Evolutionary conservation across 2,888 invertebrate genomes (phyloP).

Genomic region (Diarsia mendica): DNA sequence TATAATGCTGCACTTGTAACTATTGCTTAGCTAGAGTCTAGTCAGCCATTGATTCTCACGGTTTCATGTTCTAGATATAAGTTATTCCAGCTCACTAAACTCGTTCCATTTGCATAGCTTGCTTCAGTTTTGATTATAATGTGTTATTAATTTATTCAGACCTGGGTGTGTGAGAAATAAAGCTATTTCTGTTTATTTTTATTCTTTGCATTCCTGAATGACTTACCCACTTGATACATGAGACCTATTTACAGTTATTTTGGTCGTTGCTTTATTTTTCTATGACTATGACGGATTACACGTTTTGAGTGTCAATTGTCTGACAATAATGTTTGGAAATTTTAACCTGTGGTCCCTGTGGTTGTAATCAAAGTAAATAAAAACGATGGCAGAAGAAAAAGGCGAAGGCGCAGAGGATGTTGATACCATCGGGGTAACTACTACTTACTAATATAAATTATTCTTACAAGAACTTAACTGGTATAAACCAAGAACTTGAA

Average conservation of each 20-base stretch:
- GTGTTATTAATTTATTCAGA: slow-evolving; percentile 74
- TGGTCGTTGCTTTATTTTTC: slow-evolving; percentile 6
- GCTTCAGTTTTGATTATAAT: slow-evolving; percentile 61
- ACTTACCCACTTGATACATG: neutral
- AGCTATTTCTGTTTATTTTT: slow-evolving; percentile 64
- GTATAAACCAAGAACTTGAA: neutral
- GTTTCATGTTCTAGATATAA: slow-evolving; percentile 41
- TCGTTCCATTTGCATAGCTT: slow-evolving; percentile 61
- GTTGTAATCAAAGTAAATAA: slow-evolving; percentile 2
- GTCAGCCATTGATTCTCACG: slow-evolving; percentile 55
- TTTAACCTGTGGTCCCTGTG: neutral
- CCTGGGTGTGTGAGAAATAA: slow-evolving; percentile 65
- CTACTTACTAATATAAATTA: neutral
- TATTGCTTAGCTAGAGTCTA: slow-evolving; percentile 56
- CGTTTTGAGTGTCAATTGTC: slow-evolving; percentile 24
- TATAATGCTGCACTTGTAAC: slow-evolving; percentile 29
- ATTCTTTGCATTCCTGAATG: slow-evolving; percentile 24
- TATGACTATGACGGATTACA: neutral
- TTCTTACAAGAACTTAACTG: neutral
- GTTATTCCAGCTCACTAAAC: slow-evolving; percentile 63
- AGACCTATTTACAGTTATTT: slow-evolving; percentile 16
- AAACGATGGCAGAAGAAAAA: slow-evolving; percentile 73
- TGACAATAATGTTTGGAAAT: slow-evolving; percentile 26
- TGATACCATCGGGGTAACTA: slow-evolving; percentile 84
- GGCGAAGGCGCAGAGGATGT: slow-evolving; percentile 83